These are phyloP conservation scores for Mesorhabditis spiculigera DNA, from an alignment of 2,888 invertebrate genomes.

Conservation along the genomic window DNA sequence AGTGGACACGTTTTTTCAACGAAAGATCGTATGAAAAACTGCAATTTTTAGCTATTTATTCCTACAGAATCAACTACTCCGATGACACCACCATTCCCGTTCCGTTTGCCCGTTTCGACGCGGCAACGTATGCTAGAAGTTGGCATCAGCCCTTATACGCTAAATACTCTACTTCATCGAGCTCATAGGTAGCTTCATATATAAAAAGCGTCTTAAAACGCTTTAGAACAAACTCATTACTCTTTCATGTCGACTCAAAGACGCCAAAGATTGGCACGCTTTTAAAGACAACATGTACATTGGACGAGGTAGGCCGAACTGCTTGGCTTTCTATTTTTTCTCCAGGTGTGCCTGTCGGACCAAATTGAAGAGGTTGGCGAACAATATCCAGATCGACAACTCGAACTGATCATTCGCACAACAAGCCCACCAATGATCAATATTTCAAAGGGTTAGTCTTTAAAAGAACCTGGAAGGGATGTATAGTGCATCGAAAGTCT, in stretches of 20 bases:
- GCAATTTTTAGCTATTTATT: background rate
- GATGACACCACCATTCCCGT: conserved; percentile 31
- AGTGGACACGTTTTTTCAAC: conserved; percentile 34
- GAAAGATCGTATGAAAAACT: conserved; percentile 24
- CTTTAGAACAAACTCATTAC: conserved; percentile 38
- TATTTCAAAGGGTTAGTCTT: conserved; percentile 20
- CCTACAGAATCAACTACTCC: conserved; percentile 36
- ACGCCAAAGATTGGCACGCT: conserved; percentile 38
- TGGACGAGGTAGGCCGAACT: conserved; percentile 25
- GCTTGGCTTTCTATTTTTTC: background rate
- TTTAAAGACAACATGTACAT: conserved; percentile 36
- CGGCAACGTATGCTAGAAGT: conserved; percentile 35
- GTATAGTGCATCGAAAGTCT: background rate
- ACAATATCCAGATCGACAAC: conserved; percentile 29
- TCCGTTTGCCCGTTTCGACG: conserved; percentile 33
- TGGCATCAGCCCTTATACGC: conserved; percentile 32
- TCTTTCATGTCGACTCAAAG: conserved; percentile 42
- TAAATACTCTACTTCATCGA: conserved; percentile 37
- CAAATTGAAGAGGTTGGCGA: conserved; percentile 39
- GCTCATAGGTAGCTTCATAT: conserved; percentile 30
- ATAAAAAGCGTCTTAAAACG: background rate
- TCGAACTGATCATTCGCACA: conserved; percentile 38
- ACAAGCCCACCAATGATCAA: conserved; percentile 29
- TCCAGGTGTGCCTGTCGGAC: conserved; percentile 32
- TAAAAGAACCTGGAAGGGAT: background rate